Percentiles rank a stretch among this genome's conserved stretches.
Evolutionary conservation across 30 jellyfish, hydroid and myxozoan species (phyloP).

Genomic region (Aurelia aurita): DNA sequence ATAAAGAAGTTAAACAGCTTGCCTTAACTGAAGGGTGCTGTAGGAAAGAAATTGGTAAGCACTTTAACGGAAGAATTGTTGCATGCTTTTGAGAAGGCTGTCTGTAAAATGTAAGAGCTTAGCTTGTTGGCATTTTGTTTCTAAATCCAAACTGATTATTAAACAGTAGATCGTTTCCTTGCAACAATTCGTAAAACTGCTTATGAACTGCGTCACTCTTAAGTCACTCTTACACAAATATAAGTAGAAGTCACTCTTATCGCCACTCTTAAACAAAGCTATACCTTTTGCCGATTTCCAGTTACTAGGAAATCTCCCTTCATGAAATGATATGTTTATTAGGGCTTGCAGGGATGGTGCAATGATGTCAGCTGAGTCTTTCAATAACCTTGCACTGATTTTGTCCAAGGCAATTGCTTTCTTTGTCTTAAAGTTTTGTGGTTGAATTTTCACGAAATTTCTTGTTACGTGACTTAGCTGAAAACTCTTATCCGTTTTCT

Average conservation of each 20-base stretch:
- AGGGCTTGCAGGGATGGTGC: slow-evolving; percentile 83
- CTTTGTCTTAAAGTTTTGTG: slow-evolving; percentile 53
- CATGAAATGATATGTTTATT: slow-evolving; percentile 56
- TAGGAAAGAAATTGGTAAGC: too few species aligned
- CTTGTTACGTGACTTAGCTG: slow-evolving; percentile 67
- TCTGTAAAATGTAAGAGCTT: too few species aligned
- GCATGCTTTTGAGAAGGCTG: too few species aligned
- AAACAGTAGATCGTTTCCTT: too few species aligned
- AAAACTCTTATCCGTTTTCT: slow-evolving; percentile 70
- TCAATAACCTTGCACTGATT: slow-evolving; percentile 79
- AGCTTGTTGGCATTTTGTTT: too few species aligned
- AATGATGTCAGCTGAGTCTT: slow-evolving; percentile 73
- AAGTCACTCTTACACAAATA: slow-evolving; percentile 61
- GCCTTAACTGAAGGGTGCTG: too few species aligned
- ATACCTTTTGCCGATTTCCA: slow-evolving; percentile 71
- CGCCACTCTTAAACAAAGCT: slow-evolving; percentile 52
- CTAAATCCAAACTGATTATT: too few species aligned
- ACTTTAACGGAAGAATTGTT: too few species aligned
- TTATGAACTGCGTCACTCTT: too few species aligned
- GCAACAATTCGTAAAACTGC: too few species aligned
- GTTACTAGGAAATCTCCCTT: slow-evolving; percentile 60
- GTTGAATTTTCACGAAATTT: slow-evolving; percentile 70
- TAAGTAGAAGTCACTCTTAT: too few species aligned
- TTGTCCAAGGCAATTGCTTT: slow-evolving; percentile 76
- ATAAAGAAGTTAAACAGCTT: too few species aligned